phyloP scores from a whole-genome alignment of 92 coral and sea anemone genomes.

The Diadumene lineata region DNA sequence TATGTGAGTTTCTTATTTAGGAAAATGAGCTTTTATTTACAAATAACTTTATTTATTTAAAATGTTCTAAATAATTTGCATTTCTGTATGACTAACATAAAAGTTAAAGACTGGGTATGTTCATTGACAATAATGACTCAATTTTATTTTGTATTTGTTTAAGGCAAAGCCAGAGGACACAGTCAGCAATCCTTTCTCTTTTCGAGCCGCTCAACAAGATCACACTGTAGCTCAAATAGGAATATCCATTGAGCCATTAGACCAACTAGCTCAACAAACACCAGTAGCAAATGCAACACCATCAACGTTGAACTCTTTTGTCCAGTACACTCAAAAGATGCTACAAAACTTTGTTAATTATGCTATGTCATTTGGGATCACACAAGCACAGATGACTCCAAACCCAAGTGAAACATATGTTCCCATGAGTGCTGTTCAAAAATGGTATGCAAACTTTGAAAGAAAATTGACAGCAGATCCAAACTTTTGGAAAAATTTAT shows the following conservation, averaged over 20 bases:
- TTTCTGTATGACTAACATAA: too few species aligned
- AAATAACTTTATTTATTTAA: too few species aligned
- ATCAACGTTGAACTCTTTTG: slow-evolving; percentile 83
- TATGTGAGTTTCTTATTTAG: too few species aligned
- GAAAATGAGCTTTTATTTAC: too few species aligned
- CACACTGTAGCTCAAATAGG: slow-evolving; percentile 89
- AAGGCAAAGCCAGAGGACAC: slow-evolving; percentile 74
- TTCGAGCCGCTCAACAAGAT: slow-evolving; percentile 41
- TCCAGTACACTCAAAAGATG: slow-evolving; percentile 94
- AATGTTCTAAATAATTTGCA: too few species aligned
- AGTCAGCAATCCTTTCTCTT: slow-evolving; percentile 81
- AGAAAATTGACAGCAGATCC: slow-evolving; percentile 89
- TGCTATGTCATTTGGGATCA: slow-evolving; percentile 81
- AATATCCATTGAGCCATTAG: slow-evolving; percentile 88
- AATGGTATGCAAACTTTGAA: slow-evolving; percentile 83
- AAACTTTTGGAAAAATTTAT: slow-evolving; percentile 73
- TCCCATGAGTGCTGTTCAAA: slow-evolving; percentile 83
- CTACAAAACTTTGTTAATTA: slow-evolving; percentile 90
- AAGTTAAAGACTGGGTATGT: too few species aligned
- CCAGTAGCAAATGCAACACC: slow-evolving; percentile 77
- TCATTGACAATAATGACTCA: too few species aligned
- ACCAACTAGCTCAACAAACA: slow-evolving; percentile 83
- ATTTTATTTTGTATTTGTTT: too few species aligned
- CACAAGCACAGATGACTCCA: slow-evolving; percentile 95
- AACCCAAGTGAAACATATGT: slow-evolving; percentile 82